A percentile compares a stretch with the other conserved stretches of the same genome.
Evolutionary conservation across 2,113 vertebrate species (phyloP).

Genomic region (Alosa alosa): DNA sequence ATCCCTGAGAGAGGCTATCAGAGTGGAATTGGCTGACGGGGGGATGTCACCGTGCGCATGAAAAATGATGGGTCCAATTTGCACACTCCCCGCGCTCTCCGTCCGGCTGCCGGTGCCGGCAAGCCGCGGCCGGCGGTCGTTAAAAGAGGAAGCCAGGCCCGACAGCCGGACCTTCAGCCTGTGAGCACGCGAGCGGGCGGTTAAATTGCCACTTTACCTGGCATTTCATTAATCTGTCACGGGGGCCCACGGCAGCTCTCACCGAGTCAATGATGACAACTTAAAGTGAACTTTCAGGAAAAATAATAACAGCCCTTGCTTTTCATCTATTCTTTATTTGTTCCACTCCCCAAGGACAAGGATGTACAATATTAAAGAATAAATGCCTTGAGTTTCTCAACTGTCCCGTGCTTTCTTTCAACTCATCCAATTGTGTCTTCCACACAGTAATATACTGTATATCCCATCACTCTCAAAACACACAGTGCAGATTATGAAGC

Average conservation of each 20-base stretch:
- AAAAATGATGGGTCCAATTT: conserved; percentile 80
- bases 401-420: background rate
- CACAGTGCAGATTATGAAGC: background rate
- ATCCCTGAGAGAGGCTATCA: conserved; percentile 72
- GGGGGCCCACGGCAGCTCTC: conserved; percentile 44
- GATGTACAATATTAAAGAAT: conserved; percentile 46
- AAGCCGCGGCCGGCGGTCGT: conserved; percentile 48
- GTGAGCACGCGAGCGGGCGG: conserved; percentile 59
- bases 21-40: conserved; percentile 73
- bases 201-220: conserved; percentile 67
- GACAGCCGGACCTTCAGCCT: conserved; percentile 48
- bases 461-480: background rate
- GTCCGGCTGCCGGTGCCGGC: conserved; percentile 30
- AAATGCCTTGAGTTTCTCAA: background rate
- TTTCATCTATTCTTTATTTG: conserved; percentile 64
- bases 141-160: conserved; percentile 57
- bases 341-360: conserved; percentile 56
- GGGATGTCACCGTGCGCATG: conserved; percentile 71
- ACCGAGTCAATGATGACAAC: conserved; percentile 61
- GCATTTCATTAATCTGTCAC: conserved; percentile 61
- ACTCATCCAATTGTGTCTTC: background rate
- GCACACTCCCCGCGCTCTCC: conserved; percentile 60
- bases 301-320: conserved; percentile 67
- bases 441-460: background rate
- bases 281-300: conserved; percentile 46